These are phyloP conservation scores for Ranitomeya variabilis DNA, from an alignment of 2,113 vertebrate genomes.

Conservation along the genomic window DNA sequence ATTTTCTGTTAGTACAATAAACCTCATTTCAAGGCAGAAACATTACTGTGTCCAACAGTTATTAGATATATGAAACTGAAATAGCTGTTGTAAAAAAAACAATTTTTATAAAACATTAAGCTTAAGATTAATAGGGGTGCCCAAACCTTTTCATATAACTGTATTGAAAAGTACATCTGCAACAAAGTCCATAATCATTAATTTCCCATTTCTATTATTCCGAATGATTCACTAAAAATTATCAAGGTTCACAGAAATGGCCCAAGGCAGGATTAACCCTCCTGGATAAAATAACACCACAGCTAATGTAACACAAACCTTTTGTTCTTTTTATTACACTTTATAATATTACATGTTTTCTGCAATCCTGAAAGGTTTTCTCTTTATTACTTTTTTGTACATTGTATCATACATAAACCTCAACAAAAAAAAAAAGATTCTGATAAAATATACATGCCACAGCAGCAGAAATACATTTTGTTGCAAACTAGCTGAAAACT, in stretches of 20 bases:
- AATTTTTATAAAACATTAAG: too few species aligned
- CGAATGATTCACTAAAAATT: neutral
- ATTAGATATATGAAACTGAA: too few species aligned
- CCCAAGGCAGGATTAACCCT: neutral
- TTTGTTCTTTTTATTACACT: constrained; percentile 53
- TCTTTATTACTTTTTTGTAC: constrained; percentile 56
- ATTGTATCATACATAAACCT: constrained; percentile 57
- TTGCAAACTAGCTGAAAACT: constrained; percentile 55
- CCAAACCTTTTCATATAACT: too few species aligned
- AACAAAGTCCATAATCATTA: too few species aligned
- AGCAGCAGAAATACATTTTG: constrained; percentile 51
- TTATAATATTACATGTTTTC: constrained; percentile 51
- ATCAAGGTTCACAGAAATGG: neutral
- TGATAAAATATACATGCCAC: constrained; percentile 59
- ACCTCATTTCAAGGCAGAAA: too few species aligned
- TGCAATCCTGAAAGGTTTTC: constrained; percentile 49
- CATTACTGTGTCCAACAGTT: too few species aligned
- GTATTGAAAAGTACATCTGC: too few species aligned
- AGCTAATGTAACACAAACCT: constrained; percentile 32
- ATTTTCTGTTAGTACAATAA: too few species aligned
- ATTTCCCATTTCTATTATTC: too few species aligned
- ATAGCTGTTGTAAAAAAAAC: too few species aligned
- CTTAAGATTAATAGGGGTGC: too few species aligned
- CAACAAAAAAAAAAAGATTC: constrained; percentile 33
- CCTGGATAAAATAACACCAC: neutral